Base-by-base conservation (phyloP, 2,113 vertebrate genomes). In the Brachypodius melanocephalos region DNA sequence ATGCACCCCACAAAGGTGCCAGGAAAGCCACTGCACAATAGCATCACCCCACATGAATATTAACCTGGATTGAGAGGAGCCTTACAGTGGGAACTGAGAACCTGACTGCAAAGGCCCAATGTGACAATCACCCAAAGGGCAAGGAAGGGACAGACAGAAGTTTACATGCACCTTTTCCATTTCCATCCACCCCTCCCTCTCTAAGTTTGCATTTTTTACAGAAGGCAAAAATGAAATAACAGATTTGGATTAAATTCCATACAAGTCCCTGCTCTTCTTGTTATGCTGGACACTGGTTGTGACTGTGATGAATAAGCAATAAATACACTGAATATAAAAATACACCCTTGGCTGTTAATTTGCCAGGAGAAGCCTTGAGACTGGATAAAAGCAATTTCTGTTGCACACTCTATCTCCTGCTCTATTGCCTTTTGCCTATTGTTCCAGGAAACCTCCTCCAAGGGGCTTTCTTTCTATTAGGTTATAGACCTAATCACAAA, bases 21-120 rank as follows among this genome's bases (percentile, higher is more conserved):
- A 59, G 86, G 66, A 97, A 97, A 97, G 96, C 96, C 96, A 96
- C 87, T 97, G 80, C 93, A 79, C 74, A 94, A 58, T 88, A 96
- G 82, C 88, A 85, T 83, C 85, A 77, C n/a, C 7, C 11, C 89
- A 77, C 74, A 22, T 65, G 95, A 96, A 96, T 95, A 67, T 89
- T 96, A 97, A 97, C 96, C 43, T 74, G 72, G 91, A 94, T 67
- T 61, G 85, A 96, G 71, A 79, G 68, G 22, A 95, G 32, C 32
- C 88, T 88, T 76, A 85, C 73, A 94, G 91, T 54, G 67, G 66
- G 88, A 85, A 18, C 55, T 62, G 28, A 18, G 71, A 54, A 72
- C 90, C 74, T 85, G 87, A 97, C 54, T 89, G 93, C 59, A 79
- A 69, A 82, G 69, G 52, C 54, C 54, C 95, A 77, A 76, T 68